Conservation (phyloP, 1,140 invertebrate species). For the Nylanderia fulva region DNA sequence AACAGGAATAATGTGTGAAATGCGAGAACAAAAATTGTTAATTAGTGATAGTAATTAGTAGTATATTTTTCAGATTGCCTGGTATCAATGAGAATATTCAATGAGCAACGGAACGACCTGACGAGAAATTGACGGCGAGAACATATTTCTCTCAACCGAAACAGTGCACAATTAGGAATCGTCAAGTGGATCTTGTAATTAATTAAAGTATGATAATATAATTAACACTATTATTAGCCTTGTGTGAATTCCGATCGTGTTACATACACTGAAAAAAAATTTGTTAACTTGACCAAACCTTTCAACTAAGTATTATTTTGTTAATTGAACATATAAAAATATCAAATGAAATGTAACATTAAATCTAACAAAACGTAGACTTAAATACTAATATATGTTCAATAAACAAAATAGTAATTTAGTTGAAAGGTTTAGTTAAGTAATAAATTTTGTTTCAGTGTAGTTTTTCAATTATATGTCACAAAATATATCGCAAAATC, state of each 20-base stretch:
- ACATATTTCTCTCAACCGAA: too few species aligned
- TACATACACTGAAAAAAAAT: too few species aligned
- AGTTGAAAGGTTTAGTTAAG: too few species aligned
- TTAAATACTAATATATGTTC: too few species aligned
- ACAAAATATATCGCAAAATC: not conserved
- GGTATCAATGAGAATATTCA: not conserved
- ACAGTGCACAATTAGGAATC: too few species aligned
- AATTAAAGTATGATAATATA: not conserved
- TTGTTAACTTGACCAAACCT: too few species aligned
- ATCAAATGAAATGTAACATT: too few species aligned
- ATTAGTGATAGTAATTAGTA: slow-evolving; percentile 2
- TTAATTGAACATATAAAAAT: too few species aligned
- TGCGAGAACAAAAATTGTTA: not conserved
- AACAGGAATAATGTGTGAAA: not conserved
- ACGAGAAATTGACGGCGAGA: not conserved
- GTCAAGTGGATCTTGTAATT: not conserved
- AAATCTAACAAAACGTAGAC: too few species aligned
- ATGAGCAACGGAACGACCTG: not conserved
- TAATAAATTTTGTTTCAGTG: too few species aligned
- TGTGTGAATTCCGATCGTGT: not conserved
- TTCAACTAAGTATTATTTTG: too few species aligned
- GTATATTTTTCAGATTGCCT: not conserved
- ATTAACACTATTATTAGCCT: not conserved
- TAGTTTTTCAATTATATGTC: not conserved
- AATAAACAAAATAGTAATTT: too few species aligned